phyloP scores from a whole-genome alignment of 2,797 vertebrate species.

The Chelon auratus region DNA sequence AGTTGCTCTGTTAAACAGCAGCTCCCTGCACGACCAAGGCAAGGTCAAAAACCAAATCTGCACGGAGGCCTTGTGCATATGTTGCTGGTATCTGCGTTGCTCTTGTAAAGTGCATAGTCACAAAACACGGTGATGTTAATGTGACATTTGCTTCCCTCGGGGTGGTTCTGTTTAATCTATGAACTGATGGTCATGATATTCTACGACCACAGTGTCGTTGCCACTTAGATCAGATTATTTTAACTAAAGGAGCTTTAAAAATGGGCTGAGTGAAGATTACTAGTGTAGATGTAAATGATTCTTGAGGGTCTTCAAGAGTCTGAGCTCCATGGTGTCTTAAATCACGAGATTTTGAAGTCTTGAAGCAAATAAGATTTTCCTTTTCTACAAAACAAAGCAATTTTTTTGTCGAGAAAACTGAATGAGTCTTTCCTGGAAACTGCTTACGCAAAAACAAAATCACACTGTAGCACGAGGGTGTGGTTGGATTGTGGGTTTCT shows the following conservation, averaged over 20 bases:
- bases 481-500: slow-evolving; percentile 55
- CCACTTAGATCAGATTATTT: slow-evolving; percentile 12
- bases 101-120: slow-evolving; percentile 52
- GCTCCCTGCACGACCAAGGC: slow-evolving; percentile 16
- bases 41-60: slow-evolving; percentile 27
- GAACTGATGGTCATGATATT: slow-evolving; percentile 45
- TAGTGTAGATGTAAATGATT: slow-evolving; percentile 7
- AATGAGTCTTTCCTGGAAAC: slow-evolving; percentile 14
- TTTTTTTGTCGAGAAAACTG: neutral
- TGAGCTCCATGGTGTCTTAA: neutral
- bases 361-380: slow-evolving; percentile 7
- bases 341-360: neutral
- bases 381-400: neutral
- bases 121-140: slow-evolving; percentile 34
- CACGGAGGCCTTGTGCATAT: neutral
- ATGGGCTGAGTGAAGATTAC: neutral
- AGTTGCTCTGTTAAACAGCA: slow-evolving; percentile 36
- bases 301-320: slow-evolving; percentile 5
- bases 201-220: slow-evolving; percentile 21
- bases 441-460: slow-evolving; percentile 38
- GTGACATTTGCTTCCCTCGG: slow-evolving; percentile 41
- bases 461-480: slow-evolving; percentile 27
- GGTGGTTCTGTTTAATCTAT: slow-evolving; percentile 55
- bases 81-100: slow-evolving; percentile 22
- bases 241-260: slow-evolving; percentile 40